These are phyloP conservation scores for Spialia ferax DNA, from an alignment of 2,888 invertebrate genomes.

Conservation along the genomic window DNA sequence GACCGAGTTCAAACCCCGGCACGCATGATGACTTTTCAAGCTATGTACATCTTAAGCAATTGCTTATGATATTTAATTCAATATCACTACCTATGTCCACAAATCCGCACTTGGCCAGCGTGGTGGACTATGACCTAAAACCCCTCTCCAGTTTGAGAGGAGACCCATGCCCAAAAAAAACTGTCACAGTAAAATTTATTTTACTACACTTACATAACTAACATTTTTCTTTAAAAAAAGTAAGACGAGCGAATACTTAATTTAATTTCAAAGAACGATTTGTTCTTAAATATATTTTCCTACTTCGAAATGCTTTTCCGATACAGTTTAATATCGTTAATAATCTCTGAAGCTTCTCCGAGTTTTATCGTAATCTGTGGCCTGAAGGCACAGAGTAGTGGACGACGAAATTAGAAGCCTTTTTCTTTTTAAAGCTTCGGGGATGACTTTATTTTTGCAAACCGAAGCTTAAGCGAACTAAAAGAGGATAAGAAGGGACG, in stretches of 20 bases:
- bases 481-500: too few relatives aligned
- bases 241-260: neutral
- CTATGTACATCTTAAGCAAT: too few relatives aligned
- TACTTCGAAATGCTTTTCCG: constrained; percentile 1
- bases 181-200: too few relatives aligned
- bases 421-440: neutral
- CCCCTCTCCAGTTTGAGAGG: too few relatives aligned
- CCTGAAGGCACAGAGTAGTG: neutral
- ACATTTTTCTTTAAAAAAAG: neutral
- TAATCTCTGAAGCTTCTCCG: neutral
- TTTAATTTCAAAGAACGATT: neutral
- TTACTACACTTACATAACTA: neutral
- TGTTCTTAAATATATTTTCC: neutral
- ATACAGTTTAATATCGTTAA: constrained; percentile 11
- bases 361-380: neutral
- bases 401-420: neutral
- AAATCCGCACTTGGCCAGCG: too few relatives aligned
- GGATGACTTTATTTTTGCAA: neutral
- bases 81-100: too few relatives aligned
- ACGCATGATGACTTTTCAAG: too few relatives aligned
- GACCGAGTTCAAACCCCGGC: too few relatives aligned
- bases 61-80: too few relatives aligned
- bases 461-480: too few relatives aligned
- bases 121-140: too few relatives aligned
- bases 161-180: too few relatives aligned